A percentile compares a stretch with the other conserved stretches of the same genome.
These are phyloP conservation scores for Sciurus carolinensis DNA, from an alignment of 2,797 vertebrate genomes.

Conservation along the genomic window DNA sequence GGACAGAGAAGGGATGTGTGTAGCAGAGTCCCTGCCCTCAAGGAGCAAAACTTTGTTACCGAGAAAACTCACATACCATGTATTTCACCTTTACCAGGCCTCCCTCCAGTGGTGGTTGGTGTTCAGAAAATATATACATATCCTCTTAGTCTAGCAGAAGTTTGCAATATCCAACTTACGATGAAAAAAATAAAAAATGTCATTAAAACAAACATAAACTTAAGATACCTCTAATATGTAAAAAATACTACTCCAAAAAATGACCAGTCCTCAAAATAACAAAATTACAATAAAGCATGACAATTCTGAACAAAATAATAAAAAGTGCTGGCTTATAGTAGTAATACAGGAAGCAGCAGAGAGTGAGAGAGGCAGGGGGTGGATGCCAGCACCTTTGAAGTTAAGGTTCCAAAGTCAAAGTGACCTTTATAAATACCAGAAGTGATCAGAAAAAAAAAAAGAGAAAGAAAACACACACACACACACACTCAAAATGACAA, in stretches of 20 bases:
- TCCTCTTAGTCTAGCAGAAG: not conserved
- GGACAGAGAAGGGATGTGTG: not conserved
- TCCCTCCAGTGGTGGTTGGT: not conserved
- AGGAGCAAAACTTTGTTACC: not conserved
- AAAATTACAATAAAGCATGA: not conserved
- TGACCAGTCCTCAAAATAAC: not conserved
- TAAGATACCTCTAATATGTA: not conserved
- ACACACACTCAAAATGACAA: constrained; percentile 52
- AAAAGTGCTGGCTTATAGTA: not conserved
- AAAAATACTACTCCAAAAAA: constrained; percentile 30
- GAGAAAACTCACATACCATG: not conserved
- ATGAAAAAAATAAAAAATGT: constrained; percentile 28
- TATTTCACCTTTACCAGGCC: not conserved
- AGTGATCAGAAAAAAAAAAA: constrained; percentile 68
- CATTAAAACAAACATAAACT: constrained; percentile 48
- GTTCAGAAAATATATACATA: constrained; percentile 11
- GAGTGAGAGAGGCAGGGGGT: constrained; percentile 26
- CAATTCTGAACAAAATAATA: constrained; percentile 5
- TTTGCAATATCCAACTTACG: constrained; percentile 19
- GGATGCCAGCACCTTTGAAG: constrained; percentile 49
- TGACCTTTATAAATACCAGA: constrained; percentile 76
- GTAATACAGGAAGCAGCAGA: constrained; percentile 23
- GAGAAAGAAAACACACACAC: not conserved
- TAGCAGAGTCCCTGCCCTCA: not conserved
- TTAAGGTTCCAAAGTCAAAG: constrained; percentile 72